These are phyloP conservation scores for Parapsyche elsis DNA, from an alignment of 1,140 invertebrate species.

Conservation along the genomic window DNA sequence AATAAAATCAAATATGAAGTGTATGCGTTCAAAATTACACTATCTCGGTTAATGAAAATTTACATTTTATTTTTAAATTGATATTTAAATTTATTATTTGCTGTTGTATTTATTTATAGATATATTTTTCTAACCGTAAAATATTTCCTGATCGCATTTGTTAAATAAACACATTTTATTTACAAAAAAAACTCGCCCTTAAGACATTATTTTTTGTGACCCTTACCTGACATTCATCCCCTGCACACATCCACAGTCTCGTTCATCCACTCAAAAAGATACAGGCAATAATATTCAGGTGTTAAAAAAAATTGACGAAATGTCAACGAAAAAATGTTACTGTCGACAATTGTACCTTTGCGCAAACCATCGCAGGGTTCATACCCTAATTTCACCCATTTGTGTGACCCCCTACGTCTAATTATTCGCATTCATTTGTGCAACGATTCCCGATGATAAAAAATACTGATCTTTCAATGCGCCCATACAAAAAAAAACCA, in stretches of 20 bases:
- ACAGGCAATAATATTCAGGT: constrained; percentile 55
- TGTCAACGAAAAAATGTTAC: constrained; percentile 52
- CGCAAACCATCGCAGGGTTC: constrained; percentile 51
- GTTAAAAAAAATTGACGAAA: constrained; percentile 53
- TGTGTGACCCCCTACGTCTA: constrained; percentile 53
- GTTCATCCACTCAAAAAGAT: constrained; percentile 54
- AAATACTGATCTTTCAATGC: constrained; percentile 21
- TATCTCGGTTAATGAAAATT: no score
- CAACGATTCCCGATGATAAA: constrained; percentile 48
- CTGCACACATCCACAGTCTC: constrained; percentile 14
- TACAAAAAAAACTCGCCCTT: no score
- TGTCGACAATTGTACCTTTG: constrained; percentile 52
- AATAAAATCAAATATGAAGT: no score
- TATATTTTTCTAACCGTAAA: background rate
- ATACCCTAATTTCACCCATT: constrained; percentile 55
- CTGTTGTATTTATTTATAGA: no score
- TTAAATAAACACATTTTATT: no score
- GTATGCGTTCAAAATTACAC: no score
- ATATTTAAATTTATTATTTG: no score
- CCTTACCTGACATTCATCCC: constrained; percentile 40
- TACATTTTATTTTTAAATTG: no score
- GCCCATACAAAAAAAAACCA: background rate
- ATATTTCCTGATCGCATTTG: background rate
- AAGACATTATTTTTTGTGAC: background rate
- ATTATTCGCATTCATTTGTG: constrained; percentile 55